These are phyloP conservation scores for Maconellicoccus hirsutus DNA, from an alignment of 1,140 invertebrate genomes.

Conservation along the genomic window DNA sequence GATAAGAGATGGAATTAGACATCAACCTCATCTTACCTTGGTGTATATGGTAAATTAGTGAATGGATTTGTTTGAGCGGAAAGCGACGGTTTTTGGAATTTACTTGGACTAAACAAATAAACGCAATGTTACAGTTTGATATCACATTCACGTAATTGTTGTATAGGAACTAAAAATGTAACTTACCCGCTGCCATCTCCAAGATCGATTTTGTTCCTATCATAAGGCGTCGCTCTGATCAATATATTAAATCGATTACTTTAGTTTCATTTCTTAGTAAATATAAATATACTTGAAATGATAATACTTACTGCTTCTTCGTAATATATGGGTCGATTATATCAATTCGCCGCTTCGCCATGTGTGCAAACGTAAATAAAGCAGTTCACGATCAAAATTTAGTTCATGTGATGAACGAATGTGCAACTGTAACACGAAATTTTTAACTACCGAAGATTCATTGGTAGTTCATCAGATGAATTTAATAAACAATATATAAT, in stretches of 20 bases:
- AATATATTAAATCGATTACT: too few relatives aligned
- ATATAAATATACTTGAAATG: too few relatives aligned
- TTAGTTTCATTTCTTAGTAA: too few relatives aligned
- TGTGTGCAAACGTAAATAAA: constrained; percentile 33
- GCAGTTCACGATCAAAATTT: background rate
- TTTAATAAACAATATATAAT: too few relatives aligned
- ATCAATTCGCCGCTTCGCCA: constrained; percentile 74
- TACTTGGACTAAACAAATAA: background rate
- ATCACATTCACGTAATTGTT: too few relatives aligned
- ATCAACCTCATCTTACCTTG: constrained; percentile 36
- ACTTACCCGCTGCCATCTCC: constrained; percentile 22
- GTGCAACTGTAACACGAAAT: too few relatives aligned
- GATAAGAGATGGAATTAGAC: constrained; percentile 3
- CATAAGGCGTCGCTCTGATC: too few relatives aligned
- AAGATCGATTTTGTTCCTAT: constrained; percentile 32
- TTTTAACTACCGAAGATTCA: too few relatives aligned
- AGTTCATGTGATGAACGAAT: too few relatives aligned
- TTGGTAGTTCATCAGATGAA: too few relatives aligned
- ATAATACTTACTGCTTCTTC: constrained; percentile 49
- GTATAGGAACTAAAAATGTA: background rate
- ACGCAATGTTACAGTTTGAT: too few relatives aligned
- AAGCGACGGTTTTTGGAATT: background rate
- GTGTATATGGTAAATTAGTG: constrained; percentile 62
- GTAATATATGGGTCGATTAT: constrained; percentile 69
- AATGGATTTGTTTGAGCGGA: constrained; percentile 45